Percentiles rank a stretch among this genome's conserved stretches.
Evolutionary conservation across 2,888 invertebrate genomes (phyloP).

Genomic region (Tromatobia lineatoria): DNA sequence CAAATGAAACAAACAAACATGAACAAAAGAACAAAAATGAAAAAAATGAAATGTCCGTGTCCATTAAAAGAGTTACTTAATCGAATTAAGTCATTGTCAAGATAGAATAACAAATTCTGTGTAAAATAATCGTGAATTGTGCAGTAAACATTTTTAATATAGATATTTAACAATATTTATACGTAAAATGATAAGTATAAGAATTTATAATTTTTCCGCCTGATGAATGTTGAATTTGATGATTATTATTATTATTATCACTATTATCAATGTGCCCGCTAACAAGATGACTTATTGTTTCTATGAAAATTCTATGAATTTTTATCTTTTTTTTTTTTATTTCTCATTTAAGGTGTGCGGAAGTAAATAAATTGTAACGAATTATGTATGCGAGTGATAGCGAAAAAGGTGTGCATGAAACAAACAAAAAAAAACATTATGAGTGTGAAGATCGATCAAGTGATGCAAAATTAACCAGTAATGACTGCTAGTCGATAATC

Average conservation of each 20-base stretch:
- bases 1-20: not conserved
- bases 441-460: constrained; percentile 55
- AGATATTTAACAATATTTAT: constrained; percentile 81
- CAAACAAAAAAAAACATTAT: constrained; percentile 39
- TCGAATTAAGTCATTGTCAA: constrained; percentile 80
- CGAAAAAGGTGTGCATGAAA: constrained; percentile 54
- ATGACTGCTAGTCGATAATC: constrained; percentile 67
- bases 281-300: constrained; percentile 63
- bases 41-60: constrained; percentile 74
- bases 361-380: constrained; percentile 50
- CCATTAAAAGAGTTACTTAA: constrained; percentile 82
- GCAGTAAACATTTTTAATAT: constrained; percentile 83
- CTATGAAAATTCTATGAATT: constrained; percentile 39
- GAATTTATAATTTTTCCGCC: constrained; percentile 75
- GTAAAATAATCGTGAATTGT: constrained; percentile 84
- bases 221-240: constrained; percentile 76
- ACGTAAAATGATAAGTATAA: constrained; percentile 72
- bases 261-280: constrained; percentile 78
- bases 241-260: not conserved
- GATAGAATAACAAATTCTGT: constrained; percentile 83
- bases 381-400: constrained; percentile 63
- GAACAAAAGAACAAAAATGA: constrained; percentile 53
- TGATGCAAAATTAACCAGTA: constrained; percentile 73
- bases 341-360: constrained; percentile 55
- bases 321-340: constrained; percentile 37